A percentile compares a stretch with the other conserved stretches of the same genome.
Evolutionary conservation across 2,113 vertebrate species (phyloP).

Genomic region (Chinchilla lanigera): DNA sequence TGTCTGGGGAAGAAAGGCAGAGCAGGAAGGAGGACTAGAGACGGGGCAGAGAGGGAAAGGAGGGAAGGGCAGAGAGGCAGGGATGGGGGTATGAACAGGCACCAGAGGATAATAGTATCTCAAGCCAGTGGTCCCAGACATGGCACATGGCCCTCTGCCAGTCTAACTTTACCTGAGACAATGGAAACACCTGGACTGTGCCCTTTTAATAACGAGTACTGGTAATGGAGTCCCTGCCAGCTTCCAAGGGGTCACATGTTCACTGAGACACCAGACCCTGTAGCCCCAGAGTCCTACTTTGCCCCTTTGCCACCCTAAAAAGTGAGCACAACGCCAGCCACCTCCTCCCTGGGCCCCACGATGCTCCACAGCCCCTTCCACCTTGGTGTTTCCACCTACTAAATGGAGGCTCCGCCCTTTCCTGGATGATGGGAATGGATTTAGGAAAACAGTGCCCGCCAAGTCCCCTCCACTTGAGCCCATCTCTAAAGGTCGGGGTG

Average conservation of each 20-base stretch:
- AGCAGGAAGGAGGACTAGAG: not conserved
- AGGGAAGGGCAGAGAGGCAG: not conserved
- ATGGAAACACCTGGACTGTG: not conserved
- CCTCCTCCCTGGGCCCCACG: not conserved
- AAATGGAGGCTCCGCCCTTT: not conserved
- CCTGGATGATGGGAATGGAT: not conserved
- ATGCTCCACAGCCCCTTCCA: rapidly evolving
- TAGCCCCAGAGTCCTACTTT: rapidly evolving
- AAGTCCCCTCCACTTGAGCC: not conserved
- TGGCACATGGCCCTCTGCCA: rapidly evolving
- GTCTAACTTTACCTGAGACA: not conserved
- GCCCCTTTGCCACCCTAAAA: not conserved
- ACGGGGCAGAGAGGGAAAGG: not conserved
- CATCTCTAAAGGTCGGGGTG: too few species aligned
- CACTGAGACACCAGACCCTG: not conserved
- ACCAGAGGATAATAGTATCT: not conserved
- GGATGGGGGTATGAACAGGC: too few species aligned
- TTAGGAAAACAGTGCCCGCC: not conserved
- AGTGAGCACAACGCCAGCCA: not conserved
- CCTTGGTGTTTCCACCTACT: not conserved
- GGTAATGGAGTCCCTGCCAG: not conserved
- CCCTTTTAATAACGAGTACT: not conserved
- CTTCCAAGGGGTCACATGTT: not conserved
- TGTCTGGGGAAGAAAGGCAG: not conserved
- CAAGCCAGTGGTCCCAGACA: not conserved